Conservation (phyloP, 2,797 vertebrate genomes). For the Setipinna tenuifilis region DNA sequence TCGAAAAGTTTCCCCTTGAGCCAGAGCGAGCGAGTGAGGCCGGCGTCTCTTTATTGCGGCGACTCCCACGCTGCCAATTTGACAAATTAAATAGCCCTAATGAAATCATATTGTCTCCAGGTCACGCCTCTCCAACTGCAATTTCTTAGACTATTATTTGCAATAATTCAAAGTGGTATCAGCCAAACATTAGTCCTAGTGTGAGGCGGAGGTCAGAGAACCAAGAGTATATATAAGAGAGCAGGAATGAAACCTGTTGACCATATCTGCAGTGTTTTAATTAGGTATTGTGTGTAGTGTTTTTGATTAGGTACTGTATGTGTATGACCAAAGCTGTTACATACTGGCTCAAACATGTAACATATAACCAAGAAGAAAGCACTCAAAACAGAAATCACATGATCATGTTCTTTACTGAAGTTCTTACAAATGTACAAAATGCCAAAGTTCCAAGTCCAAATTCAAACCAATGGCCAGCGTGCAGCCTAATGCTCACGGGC, state of each 20-base stretch:
- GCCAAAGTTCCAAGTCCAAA: too few relatives aligned
- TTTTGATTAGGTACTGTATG: not conserved
- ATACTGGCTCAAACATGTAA: too few relatives aligned
- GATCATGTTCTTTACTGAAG: too few relatives aligned
- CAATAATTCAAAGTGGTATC: not conserved
- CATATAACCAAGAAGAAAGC: too few relatives aligned
- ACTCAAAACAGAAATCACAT: too few relatives aligned
- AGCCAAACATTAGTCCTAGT: not conserved
- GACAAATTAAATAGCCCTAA: slow-evolving; percentile 8
- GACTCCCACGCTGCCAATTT: not conserved
- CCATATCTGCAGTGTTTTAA: not conserved
- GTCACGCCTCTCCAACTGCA: not conserved
- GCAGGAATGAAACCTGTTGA: not conserved
- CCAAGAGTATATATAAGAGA: not conserved
- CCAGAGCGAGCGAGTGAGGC: not conserved
- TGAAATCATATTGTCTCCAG: slow-evolving; percentile 1
- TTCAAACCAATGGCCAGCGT: too few relatives aligned
- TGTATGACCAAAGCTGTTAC: not conserved
- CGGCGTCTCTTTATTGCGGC: not conserved
- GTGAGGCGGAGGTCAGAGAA: not conserved
- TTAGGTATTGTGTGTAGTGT: not conserved
- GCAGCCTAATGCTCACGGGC: too few relatives aligned
- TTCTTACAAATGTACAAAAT: too few relatives aligned
- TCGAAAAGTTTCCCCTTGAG: not conserved
- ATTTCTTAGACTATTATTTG: not conserved